Evolutionary conservation across 2,113 vertebrate species (phyloP).

Genomic region (Candoia aspera): DNA sequence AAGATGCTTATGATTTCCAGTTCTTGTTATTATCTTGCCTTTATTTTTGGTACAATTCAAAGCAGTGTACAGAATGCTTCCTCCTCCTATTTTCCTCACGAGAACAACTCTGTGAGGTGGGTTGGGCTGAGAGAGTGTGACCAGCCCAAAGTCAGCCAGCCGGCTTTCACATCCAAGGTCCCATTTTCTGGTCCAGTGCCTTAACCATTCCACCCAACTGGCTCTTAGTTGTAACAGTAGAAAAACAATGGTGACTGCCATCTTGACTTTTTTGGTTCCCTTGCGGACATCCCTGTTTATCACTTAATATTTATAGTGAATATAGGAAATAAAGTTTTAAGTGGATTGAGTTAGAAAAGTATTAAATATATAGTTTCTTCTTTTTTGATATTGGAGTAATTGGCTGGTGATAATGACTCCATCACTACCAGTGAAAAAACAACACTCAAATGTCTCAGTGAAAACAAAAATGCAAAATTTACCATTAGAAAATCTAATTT

Average conservation of each 20-base stretch:
- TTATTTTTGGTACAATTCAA: too few relatives aligned
- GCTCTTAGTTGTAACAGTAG: neutral
- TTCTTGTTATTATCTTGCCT: too few relatives aligned
- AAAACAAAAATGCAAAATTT: neutral
- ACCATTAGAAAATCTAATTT: neutral
- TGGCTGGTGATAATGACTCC: neutral
- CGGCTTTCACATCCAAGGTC: neutral
- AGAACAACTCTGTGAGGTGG: neutral
- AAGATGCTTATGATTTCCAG: neutral
- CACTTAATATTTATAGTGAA: neutral
- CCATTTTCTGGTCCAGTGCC: neutral
- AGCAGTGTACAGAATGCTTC: too few relatives aligned
- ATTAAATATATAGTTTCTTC: slow-evolving; percentile 8
- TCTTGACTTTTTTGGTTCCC: neutral
- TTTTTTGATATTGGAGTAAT: neutral
- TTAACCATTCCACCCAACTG: neutral
- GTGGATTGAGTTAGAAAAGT: neutral
- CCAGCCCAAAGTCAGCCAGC: neutral
- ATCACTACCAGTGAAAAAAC: neutral
- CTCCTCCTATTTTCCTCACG: neutral
- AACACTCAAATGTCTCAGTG: neutral
- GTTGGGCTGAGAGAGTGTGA: neutral
- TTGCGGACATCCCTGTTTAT: neutral
- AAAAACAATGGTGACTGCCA: neutral
- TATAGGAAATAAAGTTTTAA: neutral